These are phyloP conservation scores for Mellilla xanthometata DNA, from an alignment of 2,888 invertebrate genomes.

Conservation along the genomic window DNA sequence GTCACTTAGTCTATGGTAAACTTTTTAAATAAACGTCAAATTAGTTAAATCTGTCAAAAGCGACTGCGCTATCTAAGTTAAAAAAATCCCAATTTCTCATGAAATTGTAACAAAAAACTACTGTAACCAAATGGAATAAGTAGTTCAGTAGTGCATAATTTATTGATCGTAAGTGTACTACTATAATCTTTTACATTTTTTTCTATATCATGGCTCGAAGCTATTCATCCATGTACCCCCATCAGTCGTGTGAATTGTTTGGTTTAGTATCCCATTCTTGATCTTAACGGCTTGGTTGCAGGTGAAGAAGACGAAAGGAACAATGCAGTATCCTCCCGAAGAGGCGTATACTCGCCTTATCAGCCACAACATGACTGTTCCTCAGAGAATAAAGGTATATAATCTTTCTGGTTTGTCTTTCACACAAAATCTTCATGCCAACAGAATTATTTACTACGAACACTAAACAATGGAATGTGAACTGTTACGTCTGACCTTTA, in stretches of 20 bases:
- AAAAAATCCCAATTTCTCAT: too few relatives aligned
- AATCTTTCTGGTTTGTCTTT: too few relatives aligned
- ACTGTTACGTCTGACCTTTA: too few relatives aligned
- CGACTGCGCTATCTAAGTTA: background rate
- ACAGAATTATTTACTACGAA: too few relatives aligned
- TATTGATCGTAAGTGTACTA: slow-evolving; percentile 1
- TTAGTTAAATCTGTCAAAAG: slow-evolving; percentile 9
- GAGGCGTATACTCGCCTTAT: slow-evolving; percentile 75
- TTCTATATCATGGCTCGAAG: background rate
- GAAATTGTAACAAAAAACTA: background rate
- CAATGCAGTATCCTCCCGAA: slow-evolving; percentile 70
- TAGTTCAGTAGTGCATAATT: background rate
- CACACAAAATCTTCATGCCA: too few relatives aligned
- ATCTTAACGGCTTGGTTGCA: slow-evolving; percentile 18
- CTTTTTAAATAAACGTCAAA: background rate
- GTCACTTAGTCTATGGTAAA: too few relatives aligned
- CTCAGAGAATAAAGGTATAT: slow-evolving; percentile 73
- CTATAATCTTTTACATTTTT: background rate
- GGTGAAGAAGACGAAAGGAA: slow-evolving; percentile 23
- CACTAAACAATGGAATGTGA: too few relatives aligned
- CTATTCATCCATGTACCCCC: slow-evolving; percentile 9
- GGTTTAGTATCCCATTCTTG: too few relatives aligned
- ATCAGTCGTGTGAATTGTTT: background rate
- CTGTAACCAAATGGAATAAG: slow-evolving; percentile 26
- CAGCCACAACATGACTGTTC: slow-evolving; percentile 78